Conservation (phyloP, 2,888 invertebrate genomes). For the Pecten maximus region DNA sequence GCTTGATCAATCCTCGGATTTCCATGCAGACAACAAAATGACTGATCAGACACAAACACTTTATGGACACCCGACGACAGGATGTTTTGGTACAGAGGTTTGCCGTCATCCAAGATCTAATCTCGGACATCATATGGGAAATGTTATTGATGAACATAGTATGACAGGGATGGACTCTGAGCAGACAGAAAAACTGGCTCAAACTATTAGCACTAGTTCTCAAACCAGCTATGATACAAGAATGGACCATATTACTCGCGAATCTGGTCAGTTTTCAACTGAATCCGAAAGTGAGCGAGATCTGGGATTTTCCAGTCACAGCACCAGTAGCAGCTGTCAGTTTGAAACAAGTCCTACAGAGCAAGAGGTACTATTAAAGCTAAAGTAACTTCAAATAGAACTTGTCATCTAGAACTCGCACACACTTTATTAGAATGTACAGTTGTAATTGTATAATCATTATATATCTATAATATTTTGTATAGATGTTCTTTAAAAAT, state of each 20-base stretch:
- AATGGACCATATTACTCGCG: background rate
- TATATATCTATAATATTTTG: no score
- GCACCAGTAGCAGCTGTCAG: conserved; percentile 59
- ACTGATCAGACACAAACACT: background rate
- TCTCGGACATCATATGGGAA: background rate
- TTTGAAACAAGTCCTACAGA: conserved; percentile 55
- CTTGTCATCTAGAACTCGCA: no score
- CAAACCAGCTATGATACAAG: background rate
- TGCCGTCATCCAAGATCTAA: background rate
- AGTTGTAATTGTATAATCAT: no score
- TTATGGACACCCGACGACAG: background rate
- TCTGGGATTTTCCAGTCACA: conserved; percentile 60
- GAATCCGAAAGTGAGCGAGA: conserved; percentile 53
- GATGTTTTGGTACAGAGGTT: background rate
- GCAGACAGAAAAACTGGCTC: background rate
- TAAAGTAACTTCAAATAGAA: no score
- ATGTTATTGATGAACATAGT: background rate
- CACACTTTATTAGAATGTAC: no score
- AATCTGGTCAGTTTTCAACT: background rate
- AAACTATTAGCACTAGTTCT: background rate
- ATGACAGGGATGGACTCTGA: background rate
- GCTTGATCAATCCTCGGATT: background rate
- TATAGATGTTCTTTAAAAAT: no score
- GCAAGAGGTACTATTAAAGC: background rate
- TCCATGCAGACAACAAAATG: background rate